phyloP scores from a whole-genome alignment of 2,888 invertebrate species.

The Drosophila kanekoi region DNA sequence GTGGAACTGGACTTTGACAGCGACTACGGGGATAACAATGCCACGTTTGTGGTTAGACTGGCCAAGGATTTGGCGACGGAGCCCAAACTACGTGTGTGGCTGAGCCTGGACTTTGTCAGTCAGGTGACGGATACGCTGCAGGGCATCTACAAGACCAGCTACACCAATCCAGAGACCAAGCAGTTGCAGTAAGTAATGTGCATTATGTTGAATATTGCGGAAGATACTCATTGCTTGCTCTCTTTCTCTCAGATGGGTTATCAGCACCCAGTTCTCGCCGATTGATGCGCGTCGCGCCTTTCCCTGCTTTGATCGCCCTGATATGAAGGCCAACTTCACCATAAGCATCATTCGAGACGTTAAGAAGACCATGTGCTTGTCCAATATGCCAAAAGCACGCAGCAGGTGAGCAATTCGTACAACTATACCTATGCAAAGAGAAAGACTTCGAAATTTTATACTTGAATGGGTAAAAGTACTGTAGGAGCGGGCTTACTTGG shows the following conservation, averaged over 20 bases:
- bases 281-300: conserved; percentile 92
- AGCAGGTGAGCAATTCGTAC: conserved; percentile 69
- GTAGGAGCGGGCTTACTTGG: too few relatives aligned
- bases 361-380: conserved; percentile 85
- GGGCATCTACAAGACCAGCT: conserved; percentile 86
- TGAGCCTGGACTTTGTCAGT: conserved; percentile 86
- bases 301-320: conserved; percentile 95
- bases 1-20: conserved; percentile 82
- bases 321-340: conserved; percentile 91
- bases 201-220: fast-evolving
- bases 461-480: too few relatives aligned
- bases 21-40: conserved; percentile 82
- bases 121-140: conserved; percentile 86
- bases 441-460: too few relatives aligned
- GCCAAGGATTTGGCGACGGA: conserved; percentile 63
- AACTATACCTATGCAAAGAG: too few relatives aligned
- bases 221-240: background rate
- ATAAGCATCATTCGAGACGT: conserved; percentile 88
- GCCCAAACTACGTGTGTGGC: conserved; percentile 82
- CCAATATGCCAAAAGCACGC: conserved; percentile 88
- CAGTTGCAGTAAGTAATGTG: conserved; percentile 83
- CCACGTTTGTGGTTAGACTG: conserved; percentile 81
- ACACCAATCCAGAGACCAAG: conserved; percentile 83
- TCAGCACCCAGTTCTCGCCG: conserved; percentile 92
- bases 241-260: conserved; percentile 88